Base-by-base conservation (phyloP, 1,140 invertebrate genomes). In the Drosophila asahinai region DNA sequence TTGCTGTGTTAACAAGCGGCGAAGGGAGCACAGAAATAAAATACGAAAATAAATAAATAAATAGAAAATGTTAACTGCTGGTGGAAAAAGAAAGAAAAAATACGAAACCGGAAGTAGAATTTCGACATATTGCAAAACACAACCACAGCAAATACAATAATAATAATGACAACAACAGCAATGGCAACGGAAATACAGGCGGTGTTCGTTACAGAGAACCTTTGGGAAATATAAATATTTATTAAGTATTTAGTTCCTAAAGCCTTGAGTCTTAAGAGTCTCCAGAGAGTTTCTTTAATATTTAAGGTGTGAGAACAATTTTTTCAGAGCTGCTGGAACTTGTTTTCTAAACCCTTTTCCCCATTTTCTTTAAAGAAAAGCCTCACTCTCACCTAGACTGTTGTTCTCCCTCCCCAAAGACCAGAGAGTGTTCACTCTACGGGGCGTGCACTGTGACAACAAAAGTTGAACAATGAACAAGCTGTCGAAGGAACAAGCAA, bases 51-150 rank as follows among this genome's bases (percentile, higher is more conserved):
- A 19, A 38, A 54, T 22, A 25, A 22, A 60, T 55, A 71, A 60
- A 72, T 59, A 59, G 62, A 77, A 77, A 77, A 67, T 67, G 62
- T 60, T 76, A 67, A 75, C 70, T 76, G 60, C 65, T 70, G 38
- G 64, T 15, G n/a, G 25, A 40, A 42, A 49, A 27, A 51, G 25
- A 15, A 63, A 40, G 8, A 25, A 42, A 49, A 70, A 27, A 38
- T 27, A 57, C 25, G 76, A 61, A 73, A 68, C 70, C 80, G 76
- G 80, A 83, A 63, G 76, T 87, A 22, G 51, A 86, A 77, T 80
- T 80, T 87, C 83, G 74, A 82, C 83, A 86, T 86, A 86, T 86
- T 86, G 83, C 80, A 73, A 83, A 72, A 86, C 68, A 87, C 63
- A 86, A 70, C 54, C 60, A 49, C 77, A 81, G 58, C 59, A 80